These are phyloP conservation scores for Salarias fasciatus DNA, from an alignment of 2,797 vertebrate species.

Conservation along the genomic window DNA sequence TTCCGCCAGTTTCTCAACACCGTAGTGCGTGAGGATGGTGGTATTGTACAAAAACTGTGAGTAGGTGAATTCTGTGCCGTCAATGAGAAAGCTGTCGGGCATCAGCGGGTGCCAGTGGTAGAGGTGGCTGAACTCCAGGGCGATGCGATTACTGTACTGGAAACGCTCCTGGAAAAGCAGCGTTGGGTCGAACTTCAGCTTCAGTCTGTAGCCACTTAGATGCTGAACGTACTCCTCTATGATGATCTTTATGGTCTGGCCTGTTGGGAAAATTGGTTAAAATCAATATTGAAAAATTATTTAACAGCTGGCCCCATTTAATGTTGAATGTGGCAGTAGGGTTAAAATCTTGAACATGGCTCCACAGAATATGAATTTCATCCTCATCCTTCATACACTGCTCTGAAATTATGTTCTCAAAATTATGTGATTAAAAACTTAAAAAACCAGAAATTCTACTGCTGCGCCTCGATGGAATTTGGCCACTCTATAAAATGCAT, in stretches of 20 bases:
- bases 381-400: too few relatives aligned
- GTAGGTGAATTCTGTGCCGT: constrained; percentile 83
- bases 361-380: too few relatives aligned
- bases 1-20: constrained; percentile 90
- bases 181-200: constrained; percentile 91
- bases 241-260: constrained; percentile 93
- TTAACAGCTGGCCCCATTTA: too few relatives aligned
- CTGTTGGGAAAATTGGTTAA: constrained; percentile 61
- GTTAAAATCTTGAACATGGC: too few relatives aligned
- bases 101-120: constrained; percentile 98
- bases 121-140: constrained; percentile 93
- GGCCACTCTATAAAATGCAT: too few relatives aligned
- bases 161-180: constrained; percentile 88
- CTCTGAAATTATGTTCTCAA: too few relatives aligned
- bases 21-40: constrained; percentile 87
- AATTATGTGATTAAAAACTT: too few relatives aligned
- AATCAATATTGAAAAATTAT: background rate
- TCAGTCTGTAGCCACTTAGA: constrained; percentile 91
- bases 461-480: too few relatives aligned
- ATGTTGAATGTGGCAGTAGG: too few relatives aligned
- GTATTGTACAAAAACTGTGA: constrained; percentile 92
- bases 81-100: constrained; percentile 90
- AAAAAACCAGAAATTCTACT: too few relatives aligned
- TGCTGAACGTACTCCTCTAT: constrained; percentile 98
- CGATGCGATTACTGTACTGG: constrained; percentile 94